Base-by-base conservation (phyloP, 2,888 invertebrate genomes). In the Ophioninae sp. region DNA sequence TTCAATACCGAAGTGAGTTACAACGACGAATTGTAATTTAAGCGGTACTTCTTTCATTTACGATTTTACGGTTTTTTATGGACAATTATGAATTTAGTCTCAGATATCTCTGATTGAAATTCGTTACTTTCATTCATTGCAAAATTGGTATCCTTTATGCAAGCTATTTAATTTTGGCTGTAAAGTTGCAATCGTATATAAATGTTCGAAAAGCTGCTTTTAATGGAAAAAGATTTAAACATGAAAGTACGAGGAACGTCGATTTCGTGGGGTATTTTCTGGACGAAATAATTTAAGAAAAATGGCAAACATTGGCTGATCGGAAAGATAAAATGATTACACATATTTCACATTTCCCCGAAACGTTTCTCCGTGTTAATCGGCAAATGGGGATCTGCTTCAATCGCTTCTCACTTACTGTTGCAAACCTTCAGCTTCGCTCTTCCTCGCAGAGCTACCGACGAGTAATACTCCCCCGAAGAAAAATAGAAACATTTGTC, bases 271-370 rank as follows among this genome's bases (percentile, higher is more conserved):
- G 10, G 30, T 0, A 44, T 44, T 3, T 44, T 1, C 10, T 44
- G 10, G 10, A 13, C 9, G 44, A 44, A 51, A 51, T 17, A 51
- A 51, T 30, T 2, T 17, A 51, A 51, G 13, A 13, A 17, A 51
- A 51, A 10, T 17, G 39, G 7, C 9, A 23, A 72, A 23, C 6
- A 41, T 72, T 63, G 58, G n/a, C n/a, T 56, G 20, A 20, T 71
- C 37, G 58, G 37, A 58, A 20, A 58, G 9, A 71, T 30, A 30
- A 68, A 68, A 65, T 51, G 13, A 51, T 5, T 51, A 65, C 8
- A 30, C 65, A 59, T n/a, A 51, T 63, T 76, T 67, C 58, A 59
- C 41, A 76, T 76, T 56, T 67, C 65, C 67, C 58, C 59, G 67
- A 22, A n/a, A 67, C 75, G 23, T 58, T 67, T 23, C 23, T 23